phyloP scores from a whole-genome alignment of 2,113 vertebrate genomes.

The Dissostichus mawsoni region DNA sequence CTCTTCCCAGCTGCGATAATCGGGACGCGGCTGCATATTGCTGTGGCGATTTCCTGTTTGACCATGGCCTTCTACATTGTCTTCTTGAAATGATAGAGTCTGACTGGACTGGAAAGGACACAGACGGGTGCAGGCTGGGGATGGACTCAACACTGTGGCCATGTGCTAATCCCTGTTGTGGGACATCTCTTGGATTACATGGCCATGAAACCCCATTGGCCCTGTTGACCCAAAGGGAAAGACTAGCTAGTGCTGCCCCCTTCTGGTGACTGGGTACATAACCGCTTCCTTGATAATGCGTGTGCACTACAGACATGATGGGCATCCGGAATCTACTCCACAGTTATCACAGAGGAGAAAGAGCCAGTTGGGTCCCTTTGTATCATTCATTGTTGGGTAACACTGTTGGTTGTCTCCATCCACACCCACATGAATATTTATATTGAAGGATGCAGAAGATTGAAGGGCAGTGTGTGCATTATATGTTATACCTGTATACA shows the following conservation, averaged over 20 bases:
- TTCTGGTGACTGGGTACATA: constrained; percentile 56
- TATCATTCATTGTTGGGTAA: constrained; percentile 44
- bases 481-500: constrained; percentile 48
- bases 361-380: constrained; percentile 25
- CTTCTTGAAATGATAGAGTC: constrained; percentile 89
- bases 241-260: constrained; percentile 60
- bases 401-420: constrained; percentile 43
- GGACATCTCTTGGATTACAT: constrained; percentile 58
- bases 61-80: constrained; percentile 92
- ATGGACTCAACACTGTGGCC: constrained; percentile 40
- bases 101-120: constrained; percentile 28
- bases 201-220: constrained; percentile 32
- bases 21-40: constrained; percentile 91
- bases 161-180: constrained; percentile 34
- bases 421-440: constrained; percentile 50
- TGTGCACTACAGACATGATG: constrained; percentile 51
- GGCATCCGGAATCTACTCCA: constrained; percentile 33
- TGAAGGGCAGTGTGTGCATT: constrained; percentile 39
- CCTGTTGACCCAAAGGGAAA: constrained; percentile 44
- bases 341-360: constrained; percentile 33
- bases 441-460: constrained; percentile 55
- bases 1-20: constrained; percentile 89
- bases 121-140: constrained; percentile 33
- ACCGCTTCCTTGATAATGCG: constrained; percentile 29
- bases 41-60: constrained; percentile 89